Evolutionary conservation across 2,113 vertebrate genomes (phyloP).

Genomic region (Dicaeum eximium): DNA sequence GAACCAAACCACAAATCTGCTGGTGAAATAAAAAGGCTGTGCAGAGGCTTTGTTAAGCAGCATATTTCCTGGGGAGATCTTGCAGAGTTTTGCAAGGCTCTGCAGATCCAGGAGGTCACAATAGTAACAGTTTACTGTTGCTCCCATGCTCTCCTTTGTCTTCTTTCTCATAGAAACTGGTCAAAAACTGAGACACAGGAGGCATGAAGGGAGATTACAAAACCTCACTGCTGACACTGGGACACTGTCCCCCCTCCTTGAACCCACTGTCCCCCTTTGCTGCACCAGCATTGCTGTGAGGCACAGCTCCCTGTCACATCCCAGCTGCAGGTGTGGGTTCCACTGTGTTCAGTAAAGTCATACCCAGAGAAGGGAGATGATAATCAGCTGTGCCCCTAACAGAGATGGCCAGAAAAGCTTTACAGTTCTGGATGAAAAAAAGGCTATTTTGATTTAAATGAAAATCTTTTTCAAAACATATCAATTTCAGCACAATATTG

Average conservation of each 20-base stretch:
- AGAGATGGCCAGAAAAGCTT: neutral
- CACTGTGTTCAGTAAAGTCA: neutral
- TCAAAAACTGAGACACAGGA: neutral
- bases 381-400: neutral
- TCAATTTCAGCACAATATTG: constrained; percentile 12
- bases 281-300: neutral
- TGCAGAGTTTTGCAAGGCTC: neutral
- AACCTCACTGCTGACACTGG: neutral
- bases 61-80: neutral
- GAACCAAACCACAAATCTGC: neutral
- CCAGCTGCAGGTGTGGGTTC: neutral
- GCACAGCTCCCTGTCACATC: neutral
- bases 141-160: neutral
- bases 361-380: neutral
- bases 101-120: neutral
- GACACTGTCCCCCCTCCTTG: neutral
- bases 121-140: fast-evolving
- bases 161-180: neutral
- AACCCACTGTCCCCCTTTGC: neutral
- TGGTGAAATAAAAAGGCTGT: neutral
- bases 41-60: neutral
- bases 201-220: neutral
- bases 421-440: neutral
- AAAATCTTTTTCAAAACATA: neutral
- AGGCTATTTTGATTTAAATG: constrained; percentile 15